A percentile compares a stretch with the other conserved stretches of the same genome.
These are phyloP conservation scores for Ctenochaetus hawaiiensis DNA, from an alignment of 2,797 vertebrate species.

Conservation along the genomic window DNA sequence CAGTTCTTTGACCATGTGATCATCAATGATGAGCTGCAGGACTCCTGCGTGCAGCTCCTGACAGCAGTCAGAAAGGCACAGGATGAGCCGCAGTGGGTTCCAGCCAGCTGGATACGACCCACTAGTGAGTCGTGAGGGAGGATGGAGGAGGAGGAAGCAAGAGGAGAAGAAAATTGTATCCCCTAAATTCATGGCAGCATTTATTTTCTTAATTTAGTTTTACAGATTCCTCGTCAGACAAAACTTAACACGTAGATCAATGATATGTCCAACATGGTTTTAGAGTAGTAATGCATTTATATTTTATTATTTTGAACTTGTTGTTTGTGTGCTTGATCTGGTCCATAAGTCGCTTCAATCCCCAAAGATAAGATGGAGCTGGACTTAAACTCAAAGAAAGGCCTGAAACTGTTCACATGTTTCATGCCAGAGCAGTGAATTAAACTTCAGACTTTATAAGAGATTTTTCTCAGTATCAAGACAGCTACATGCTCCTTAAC, in stretches of 20 bases:
- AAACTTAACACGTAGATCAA: slow-evolving; percentile 7
- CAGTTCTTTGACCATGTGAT: slow-evolving; percentile 94
- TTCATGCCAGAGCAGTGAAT: not conserved
- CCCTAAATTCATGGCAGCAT: slow-evolving; percentile 15
- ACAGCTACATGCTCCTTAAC: not conserved
- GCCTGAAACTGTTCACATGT: slow-evolving; percentile 25
- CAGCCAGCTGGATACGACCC: slow-evolving; percentile 91
- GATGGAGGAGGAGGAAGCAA: not conserved
- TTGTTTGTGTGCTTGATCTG: slow-evolving; percentile 18
- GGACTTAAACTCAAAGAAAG: slow-evolving; percentile 37
- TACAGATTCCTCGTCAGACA: not conserved
- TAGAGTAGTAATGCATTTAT: slow-evolving; percentile 17
- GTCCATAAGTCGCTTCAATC: slow-evolving; percentile 44
- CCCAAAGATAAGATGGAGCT: slow-evolving; percentile 31
- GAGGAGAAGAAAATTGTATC: not conserved
- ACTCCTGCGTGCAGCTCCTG: slow-evolving; percentile 88
- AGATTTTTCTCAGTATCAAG: not conserved
- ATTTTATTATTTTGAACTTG: slow-evolving; percentile 11
- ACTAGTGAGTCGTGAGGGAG: slow-evolving; percentile 76
- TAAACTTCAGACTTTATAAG: not conserved
- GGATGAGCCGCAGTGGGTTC: slow-evolving; percentile 95
- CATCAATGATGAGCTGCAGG: slow-evolving; percentile 90
- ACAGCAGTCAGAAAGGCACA: slow-evolving; percentile 87
- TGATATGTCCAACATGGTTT: not conserved
- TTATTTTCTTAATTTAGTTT: not conserved